Conservation (phyloP, 2,888 invertebrate species). For the Phoronis australis region DNA sequence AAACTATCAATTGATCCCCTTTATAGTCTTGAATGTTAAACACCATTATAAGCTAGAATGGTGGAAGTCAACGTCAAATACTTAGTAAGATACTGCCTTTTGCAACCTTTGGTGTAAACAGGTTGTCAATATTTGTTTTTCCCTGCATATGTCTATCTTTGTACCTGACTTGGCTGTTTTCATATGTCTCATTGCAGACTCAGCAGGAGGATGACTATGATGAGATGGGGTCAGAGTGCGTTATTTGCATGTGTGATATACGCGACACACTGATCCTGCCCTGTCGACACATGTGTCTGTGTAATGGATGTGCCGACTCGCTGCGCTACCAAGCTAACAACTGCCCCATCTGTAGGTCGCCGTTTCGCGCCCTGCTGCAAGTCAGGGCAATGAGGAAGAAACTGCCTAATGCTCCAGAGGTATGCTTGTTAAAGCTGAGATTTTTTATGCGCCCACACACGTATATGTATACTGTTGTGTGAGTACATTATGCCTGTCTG, state of each 20-base stretch:
- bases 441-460: background rate
- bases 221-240: conserved; percentile 82
- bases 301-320: conserved; percentile 95
- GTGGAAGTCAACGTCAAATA: no score
- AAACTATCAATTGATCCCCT: no score
- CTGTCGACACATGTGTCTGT: conserved; percentile 92
- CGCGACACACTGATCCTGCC: conserved; percentile 95
- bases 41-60: no score
- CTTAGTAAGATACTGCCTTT: no score
- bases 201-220: conserved; percentile 46
- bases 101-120: no score
- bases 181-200: conserved; percentile 16
- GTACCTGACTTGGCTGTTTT: no score
- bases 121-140: no score
- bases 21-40: no score
- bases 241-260: conserved; percentile 98
- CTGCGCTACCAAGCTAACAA: conserved; percentile 90
- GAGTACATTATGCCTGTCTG: no score
- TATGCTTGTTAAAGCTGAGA: conserved; percentile 10
- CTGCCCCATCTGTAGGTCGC: conserved; percentile 99
- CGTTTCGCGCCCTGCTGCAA: conserved; percentile 92
- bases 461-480: background rate
- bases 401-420: conserved; percentile 16
- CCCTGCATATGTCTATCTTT: no score
- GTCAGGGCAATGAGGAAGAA: conserved; percentile 84